Evolutionary conservation across 2,888 invertebrate genomes (phyloP).

Genomic region (Habroteleia sp.): DNA sequence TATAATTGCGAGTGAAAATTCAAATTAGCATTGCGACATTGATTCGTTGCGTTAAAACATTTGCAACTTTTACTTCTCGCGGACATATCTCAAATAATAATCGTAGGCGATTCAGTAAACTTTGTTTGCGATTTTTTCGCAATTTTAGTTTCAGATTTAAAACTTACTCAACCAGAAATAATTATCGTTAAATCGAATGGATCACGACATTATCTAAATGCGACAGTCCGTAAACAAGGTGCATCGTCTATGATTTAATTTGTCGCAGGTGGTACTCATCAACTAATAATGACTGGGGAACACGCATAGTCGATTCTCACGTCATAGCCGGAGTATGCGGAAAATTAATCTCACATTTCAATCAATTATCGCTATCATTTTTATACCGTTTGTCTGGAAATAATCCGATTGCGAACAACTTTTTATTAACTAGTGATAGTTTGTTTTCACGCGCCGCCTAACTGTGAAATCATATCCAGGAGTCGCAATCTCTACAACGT

Average conservation of each 20-base stretch:
- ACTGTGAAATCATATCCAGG: neutral
- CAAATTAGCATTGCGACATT: constrained; percentile 20
- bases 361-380: constrained; percentile 16
- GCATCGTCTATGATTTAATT: constrained; percentile 20
- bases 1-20: constrained; percentile 34
- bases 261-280: neutral
- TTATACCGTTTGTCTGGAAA: neutral
- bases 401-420: too few relatives aligned
- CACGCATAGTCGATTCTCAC: constrained; percentile 10
- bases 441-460: too few relatives aligned
- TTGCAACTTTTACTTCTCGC: constrained; percentile 19
- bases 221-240: constrained; percentile 3
- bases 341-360: constrained; percentile 19
- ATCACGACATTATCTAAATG: too few relatives aligned
- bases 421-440: neutral
- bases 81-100: neutral
- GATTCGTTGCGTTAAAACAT: constrained; percentile 24
- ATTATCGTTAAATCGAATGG: too few relatives aligned
- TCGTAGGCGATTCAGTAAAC: too few relatives aligned
- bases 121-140: too few relatives aligned
- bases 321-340: constrained; percentile 1
- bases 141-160: too few relatives aligned
- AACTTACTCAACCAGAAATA: too few relatives aligned
- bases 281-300: constrained; percentile 10
- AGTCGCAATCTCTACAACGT: neutral